These are phyloP conservation scores for Tupiocoris notatus DNA, from an alignment of 2,888 invertebrate genomes.

Conservation along the genomic window DNA sequence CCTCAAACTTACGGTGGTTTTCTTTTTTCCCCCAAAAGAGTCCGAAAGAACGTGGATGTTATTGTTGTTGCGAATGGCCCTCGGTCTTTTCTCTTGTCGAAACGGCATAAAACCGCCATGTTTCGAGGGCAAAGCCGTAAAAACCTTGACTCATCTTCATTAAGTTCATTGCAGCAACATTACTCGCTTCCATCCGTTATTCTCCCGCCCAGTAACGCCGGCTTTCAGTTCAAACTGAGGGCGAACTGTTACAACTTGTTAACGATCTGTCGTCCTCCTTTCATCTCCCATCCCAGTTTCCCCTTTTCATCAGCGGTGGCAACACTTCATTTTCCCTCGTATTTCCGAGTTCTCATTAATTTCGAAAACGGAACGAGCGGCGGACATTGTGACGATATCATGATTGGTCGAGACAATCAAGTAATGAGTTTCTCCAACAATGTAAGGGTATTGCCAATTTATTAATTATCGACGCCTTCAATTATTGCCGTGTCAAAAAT, in stretches of 20 bases:
- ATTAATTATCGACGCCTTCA: no score
- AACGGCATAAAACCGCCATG: conserved; percentile 13
- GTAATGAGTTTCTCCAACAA: neutral
- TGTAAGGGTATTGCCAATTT: no score
- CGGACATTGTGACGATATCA: neutral
- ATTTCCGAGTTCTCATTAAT: neutral
- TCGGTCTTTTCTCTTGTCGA: neutral
- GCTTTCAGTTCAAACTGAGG: neutral
- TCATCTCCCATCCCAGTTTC: conserved; percentile 3
- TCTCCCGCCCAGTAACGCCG: no score
- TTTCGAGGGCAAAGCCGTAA: conserved; percentile 2
- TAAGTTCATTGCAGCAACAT: conserved; percentile 30
- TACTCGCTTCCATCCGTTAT: neutral
- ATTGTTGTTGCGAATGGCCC: neutral
- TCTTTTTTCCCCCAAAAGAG: neutral
- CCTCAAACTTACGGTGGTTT: neutral
- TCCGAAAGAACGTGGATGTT: neutral
- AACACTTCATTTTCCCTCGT: neutral
- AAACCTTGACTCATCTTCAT: conserved; percentile 32
- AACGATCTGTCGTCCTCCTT: conserved; percentile 22
- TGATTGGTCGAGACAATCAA: neutral
- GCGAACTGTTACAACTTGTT: conserved; percentile 28
- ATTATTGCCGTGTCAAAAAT: no score
- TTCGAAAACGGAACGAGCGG: neutral
- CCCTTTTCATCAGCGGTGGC: conserved; percentile 11